Base-by-base conservation (phyloP, 2,888 invertebrate species). In the Tortrix viridana region DNA sequence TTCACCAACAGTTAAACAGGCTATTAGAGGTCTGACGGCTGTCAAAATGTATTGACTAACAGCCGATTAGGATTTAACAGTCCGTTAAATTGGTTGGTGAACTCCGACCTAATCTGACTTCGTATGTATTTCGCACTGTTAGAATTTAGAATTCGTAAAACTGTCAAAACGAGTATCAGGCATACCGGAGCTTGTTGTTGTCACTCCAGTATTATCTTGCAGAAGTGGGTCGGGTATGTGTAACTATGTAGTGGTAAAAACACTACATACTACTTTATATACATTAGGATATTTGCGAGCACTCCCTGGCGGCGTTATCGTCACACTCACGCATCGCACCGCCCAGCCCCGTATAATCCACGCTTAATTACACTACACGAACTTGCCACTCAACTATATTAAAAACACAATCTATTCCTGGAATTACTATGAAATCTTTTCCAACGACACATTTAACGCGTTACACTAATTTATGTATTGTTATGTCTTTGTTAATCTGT, bases 331-430 rank as follows among this genome's bases (percentile, higher is more conserved):
- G 65, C 61, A 62, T 60, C 59, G 60, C 58, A 52, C 64, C 67
- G 67, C 70, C 71, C 64, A 67, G 68, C 69, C 72, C 67, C 69
- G 60, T 70, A 70, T 71, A 72, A 71, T 71, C 70, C 64, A 63
- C 69, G 74, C 71, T 81, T 82, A 82, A 80, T 82, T 84, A 82
- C 76, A 77, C 72, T 67, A 74, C 74, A 73, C 62, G 38, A 70
- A 71, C 77, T 71, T 52, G 69, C 77, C 84, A 85, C 85, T 85
- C 75, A 80, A 70, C 66, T 58, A 75, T 82, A 86, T 87, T 87
- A 87, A 86, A 81, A 79, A 66, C 70, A 74, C 78, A 85, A 82
- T 82, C 81, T 73, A 77, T 87, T 85, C 82, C 73, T 73, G 75
- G 83, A 85, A 86, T 80, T 61, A 63, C 70, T 79, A 74, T 74